A percentile compares a stretch with the other conserved stretches of the same genome.
Evolutionary conservation across 2,888 invertebrate genomes (phyloP).

Genomic region (Pseudococcus longispinus): DNA sequence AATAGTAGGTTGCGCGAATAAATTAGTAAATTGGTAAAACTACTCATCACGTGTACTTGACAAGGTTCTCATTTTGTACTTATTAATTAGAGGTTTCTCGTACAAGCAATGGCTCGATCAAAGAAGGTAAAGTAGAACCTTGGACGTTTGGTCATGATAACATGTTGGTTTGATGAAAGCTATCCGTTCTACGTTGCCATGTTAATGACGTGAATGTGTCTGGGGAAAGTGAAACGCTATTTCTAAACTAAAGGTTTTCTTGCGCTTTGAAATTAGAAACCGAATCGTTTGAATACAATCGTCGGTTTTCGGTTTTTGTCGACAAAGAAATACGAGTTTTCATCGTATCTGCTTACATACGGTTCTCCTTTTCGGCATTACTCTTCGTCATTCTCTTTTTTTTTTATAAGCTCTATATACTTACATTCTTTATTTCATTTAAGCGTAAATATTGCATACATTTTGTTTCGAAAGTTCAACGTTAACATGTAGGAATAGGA

Average conservation of each 20-base stretch:
- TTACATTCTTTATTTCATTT: neutral
- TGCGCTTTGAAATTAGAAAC: constrained; percentile 10
- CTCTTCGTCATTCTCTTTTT: neutral
- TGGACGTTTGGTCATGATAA: neutral
- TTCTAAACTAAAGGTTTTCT: neutral
- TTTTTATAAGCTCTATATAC: neutral
- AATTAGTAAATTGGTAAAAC: constrained; percentile 14
- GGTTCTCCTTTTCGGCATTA: neutral
- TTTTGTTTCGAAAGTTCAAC: neutral
- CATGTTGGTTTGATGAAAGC: constrained; percentile 18
- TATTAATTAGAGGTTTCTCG: constrained; percentile 10
- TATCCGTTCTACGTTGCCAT: neutral
- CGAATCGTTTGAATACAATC: neutral
- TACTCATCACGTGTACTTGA: constrained; percentile 1
- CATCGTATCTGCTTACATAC: neutral
- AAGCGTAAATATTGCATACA: neutral
- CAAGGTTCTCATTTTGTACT: constrained; percentile 13
- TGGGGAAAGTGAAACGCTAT: neutral
- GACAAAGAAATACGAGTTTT: neutral
- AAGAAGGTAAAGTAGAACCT: neutral
- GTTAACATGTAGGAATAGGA: neutral
- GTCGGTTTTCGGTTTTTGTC: neutral
- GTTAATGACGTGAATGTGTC: constrained; percentile 10
- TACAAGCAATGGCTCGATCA: neutral
- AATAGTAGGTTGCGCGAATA: constrained; percentile 19